These are phyloP conservation scores for Hemibagrus wyckioides DNA, from an alignment of 2,113 vertebrate species.

Conservation along the genomic window DNA sequence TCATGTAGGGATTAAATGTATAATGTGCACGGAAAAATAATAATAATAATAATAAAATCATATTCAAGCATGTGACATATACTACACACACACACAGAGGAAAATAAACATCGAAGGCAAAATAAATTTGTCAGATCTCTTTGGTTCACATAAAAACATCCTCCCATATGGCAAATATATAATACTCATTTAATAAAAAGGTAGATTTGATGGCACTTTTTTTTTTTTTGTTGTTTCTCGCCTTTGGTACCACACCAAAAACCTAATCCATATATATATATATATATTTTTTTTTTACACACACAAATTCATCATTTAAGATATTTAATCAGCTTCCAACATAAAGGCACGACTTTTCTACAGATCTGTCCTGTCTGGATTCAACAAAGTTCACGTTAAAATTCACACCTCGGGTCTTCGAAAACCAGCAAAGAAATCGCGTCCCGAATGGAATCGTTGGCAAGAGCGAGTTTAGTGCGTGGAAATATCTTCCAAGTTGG, in stretches of 20 bases:
- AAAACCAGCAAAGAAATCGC: neutral
- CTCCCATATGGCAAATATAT: constrained; percentile 38
- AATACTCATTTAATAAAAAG: constrained; percentile 34
- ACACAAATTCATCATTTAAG: neutral
- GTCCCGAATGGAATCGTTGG: neutral
- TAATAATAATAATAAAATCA: constrained; percentile 34
- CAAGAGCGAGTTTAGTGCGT: neutral
- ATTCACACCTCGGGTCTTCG: neutral
- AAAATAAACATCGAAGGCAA: neutral
- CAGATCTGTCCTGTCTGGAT: neutral
- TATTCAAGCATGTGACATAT: constrained; percentile 33
- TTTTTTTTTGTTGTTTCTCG: neutral
- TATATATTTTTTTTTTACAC: neutral
- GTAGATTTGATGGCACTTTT: constrained; percentile 18
- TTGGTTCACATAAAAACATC: constrained; percentile 43
- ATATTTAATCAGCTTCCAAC: neutral
- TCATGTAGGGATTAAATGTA: constrained; percentile 72
- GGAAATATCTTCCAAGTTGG: neutral
- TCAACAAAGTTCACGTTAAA: neutral
- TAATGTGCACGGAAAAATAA: constrained; percentile 55
- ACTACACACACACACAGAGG: neutral
- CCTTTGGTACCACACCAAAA: constrained; percentile 27
- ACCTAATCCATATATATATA: neutral
- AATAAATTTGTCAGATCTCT: constrained; percentile 35
- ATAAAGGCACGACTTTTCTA: constrained; percentile 29